Percentiles rank a stretch among this genome's conserved stretches.
Conservation (phyloP, 2,888 invertebrate genomes). For the Archips xylosteana region DNA sequence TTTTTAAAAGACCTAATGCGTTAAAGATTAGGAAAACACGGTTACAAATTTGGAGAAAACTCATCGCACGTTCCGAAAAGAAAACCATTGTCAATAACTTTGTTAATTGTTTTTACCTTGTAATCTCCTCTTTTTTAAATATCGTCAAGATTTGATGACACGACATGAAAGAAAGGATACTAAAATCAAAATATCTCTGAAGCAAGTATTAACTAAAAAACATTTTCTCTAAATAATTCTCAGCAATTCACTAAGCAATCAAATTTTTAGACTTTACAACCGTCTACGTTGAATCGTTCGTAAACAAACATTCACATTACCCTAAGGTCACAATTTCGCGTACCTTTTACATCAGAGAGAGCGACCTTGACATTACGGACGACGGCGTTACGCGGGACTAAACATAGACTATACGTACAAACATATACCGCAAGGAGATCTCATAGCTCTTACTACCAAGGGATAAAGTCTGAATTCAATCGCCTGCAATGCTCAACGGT, state of each 20-base stretch:
- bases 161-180: too few species aligned
- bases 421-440: neutral
- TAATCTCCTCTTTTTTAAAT: too few species aligned
- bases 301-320: neutral
- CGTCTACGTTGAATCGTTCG: neutral
- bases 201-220: too few species aligned
- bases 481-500: neutral
- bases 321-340: constrained; percentile 1
- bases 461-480: neutral
- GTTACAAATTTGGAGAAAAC: too few species aligned
- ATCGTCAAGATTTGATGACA: too few species aligned
- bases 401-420: constrained; percentile 6
- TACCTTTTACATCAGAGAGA: neutral
- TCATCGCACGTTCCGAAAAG: too few species aligned
- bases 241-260: too few species aligned
- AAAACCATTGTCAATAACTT: too few species aligned
- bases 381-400: neutral
- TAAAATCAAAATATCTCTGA: too few species aligned
- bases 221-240: too few species aligned
- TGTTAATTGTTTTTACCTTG: too few species aligned
- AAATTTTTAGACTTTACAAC: neutral
- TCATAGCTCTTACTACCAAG: neutral
- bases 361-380: constrained; percentile 7
- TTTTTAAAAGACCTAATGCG: neutral
- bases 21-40: too few species aligned